Base-by-base conservation (phyloP, 2,797 vertebrate genomes). In the Salarias fasciatus region DNA sequence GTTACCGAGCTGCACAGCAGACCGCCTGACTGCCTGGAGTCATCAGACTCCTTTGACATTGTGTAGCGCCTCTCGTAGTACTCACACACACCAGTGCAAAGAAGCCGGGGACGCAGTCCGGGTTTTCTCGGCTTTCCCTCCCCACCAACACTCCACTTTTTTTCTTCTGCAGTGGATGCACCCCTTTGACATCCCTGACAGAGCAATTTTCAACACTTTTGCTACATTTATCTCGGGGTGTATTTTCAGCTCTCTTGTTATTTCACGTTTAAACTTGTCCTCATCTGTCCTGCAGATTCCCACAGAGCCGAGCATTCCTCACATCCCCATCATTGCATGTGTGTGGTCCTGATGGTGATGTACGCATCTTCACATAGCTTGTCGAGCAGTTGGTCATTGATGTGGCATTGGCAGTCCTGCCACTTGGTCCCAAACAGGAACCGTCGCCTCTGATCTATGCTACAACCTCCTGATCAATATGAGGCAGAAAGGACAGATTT, bases 1-100 rank as follows among this genome's bases (percentile, higher is more conserved):
- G 73, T 77, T 68, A 65, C 55, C 60, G 54, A 75, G 7, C 69
- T 62, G 71, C 74, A 69, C 42, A 49, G 78, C 77, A 76, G 80
- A 75, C 60, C 60, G 79, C 46, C 75, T 66, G 78, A 75, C 78
- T 69, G 84, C 79, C 83, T 79, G 63, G 30, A 86, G 73, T 89
- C 86, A 79, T 58, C 77, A 83, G 75, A 83, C 82, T 84, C 74
- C 79, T 79, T 74, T 92, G 91, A 90, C 92, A 91, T 90, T 90
- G 88, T 86, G 85, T 60, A 66, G 83, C 79, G 67, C 77, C 77
- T 72, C 80, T 83, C 75, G 83, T 89, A 90, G 87, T 89, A 88
- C 73, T 84, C 79, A 62, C 81, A 72, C 15, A 64, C 61, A 84
- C 69, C 77, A 58, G 81, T 73, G 79, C 72, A 56, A 12, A 72